These are phyloP conservation scores for Gasteruption jaculator DNA, from an alignment of 2,888 invertebrate species.

Conservation along the genomic window DNA sequence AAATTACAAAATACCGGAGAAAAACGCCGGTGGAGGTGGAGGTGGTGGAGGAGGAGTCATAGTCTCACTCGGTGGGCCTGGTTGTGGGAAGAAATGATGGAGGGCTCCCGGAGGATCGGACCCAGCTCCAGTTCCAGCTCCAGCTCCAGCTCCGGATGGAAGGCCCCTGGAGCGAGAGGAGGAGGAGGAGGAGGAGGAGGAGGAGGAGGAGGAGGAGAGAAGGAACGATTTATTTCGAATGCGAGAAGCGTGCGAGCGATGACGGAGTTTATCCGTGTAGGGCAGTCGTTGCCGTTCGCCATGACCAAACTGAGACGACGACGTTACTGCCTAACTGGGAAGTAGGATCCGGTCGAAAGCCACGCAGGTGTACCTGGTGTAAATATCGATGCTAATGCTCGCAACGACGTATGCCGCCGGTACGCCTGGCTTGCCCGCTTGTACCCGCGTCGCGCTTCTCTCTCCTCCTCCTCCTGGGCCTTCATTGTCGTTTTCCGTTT, in stretches of 20 bases:
- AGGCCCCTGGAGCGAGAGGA: constrained; percentile 11
- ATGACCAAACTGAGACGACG: constrained; percentile 50
- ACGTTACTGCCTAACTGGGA: constrained; percentile 49
- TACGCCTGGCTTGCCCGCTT: constrained; percentile 8
- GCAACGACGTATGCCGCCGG: constrained; percentile 13
- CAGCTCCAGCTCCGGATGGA: too few relatives aligned
- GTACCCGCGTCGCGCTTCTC: neutral
- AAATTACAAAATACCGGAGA: too few relatives aligned
- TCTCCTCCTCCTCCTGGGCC: neutral
- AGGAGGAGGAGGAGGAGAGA: constrained; percentile 23
- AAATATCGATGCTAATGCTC: constrained; percentile 50
- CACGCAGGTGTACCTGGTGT: constrained; percentile 49
- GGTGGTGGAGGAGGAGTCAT: too few relatives aligned
- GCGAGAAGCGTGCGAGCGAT: constrained; percentile 49
- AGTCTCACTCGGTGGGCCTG: too few relatives aligned
- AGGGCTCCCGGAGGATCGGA: too few relatives aligned
- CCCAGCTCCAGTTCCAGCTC: too few relatives aligned
- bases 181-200: constrained; percentile 18
- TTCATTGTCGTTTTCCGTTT: too few relatives aligned
- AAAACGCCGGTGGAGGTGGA: too few relatives aligned
- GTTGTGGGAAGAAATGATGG: too few relatives aligned
- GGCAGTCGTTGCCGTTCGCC: constrained; percentile 45
- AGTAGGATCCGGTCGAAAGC: constrained; percentile 50
- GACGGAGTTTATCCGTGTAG: constrained; percentile 50
- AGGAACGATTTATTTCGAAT: constrained; percentile 44